Base-by-base conservation (phyloP, 2,113 vertebrate genomes). In the Eurystomus gularis region DNA sequence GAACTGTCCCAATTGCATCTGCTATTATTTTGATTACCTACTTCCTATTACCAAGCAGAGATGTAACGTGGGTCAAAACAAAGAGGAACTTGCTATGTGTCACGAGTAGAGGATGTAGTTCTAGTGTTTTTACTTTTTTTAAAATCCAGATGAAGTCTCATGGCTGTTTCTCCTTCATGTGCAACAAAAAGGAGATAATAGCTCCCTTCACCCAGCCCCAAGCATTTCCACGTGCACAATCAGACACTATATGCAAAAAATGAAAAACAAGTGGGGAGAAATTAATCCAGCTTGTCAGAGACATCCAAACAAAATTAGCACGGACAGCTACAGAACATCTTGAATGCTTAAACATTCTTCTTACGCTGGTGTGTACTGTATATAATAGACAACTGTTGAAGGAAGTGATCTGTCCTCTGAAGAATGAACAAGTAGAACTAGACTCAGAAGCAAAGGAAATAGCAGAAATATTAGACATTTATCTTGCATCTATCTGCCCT, bases 391-490 rank as follows among this genome's bases (percentile, higher is more conserved):
- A 62, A 37, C n/a, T 81, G 62, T 20, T 82, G 82, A 88, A 90
- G 52, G 70, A 65, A 91, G 58, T 29, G 26, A 92, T 92, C 61
- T 92, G 61, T 93, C 51, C 69, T 90, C 79, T 72, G 48, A 90
- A 95, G 92, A 90, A 94, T 39, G 52, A 92, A 24, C 72, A 75
- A 72, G 58, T 10, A 82, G 61, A 90, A 79, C 16, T 57, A 54
- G 40, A 95, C 42, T 77, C 58, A 96, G 78, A 94, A 79, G 69
- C 37, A 69, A 85, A 94, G 84, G 62, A 96, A 94, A 88, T 46
- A 96, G 65, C 76, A 96, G 48, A 90, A 90, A 87, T 64, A 7
- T 57, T 35, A 90, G 79, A 82, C 77, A 84, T 73, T 60, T 55
- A 44, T 90, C 73, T 94, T 90, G n/a, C 79, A 96, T 94, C 64